Percentiles rank a stretch among this genome's conserved stretches.
These are phyloP conservation scores for Marcusenius ussheri DNA, from an alignment of 2,113 vertebrate genomes.

Conservation along the genomic window DNA sequence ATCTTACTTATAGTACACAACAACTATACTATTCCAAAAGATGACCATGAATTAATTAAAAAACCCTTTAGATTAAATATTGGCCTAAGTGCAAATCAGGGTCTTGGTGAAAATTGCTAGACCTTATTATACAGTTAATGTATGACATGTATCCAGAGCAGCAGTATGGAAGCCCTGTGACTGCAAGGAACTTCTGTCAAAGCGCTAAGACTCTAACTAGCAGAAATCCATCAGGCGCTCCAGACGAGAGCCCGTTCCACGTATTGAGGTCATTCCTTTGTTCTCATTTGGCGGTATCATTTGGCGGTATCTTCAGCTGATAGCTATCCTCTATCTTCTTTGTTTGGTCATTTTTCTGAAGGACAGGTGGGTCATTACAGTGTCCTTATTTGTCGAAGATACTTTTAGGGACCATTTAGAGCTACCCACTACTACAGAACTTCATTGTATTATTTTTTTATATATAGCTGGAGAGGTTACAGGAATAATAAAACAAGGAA, in stretches of 20 bases:
- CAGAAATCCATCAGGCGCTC: background rate
- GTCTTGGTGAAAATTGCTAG: background rate
- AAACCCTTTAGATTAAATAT: background rate
- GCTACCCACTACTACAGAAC: background rate
- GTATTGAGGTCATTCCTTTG: background rate
- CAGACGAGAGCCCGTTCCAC: background rate
- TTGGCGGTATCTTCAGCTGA: background rate
- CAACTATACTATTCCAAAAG: background rate
- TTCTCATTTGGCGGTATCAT: background rate
- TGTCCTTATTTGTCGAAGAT: background rate
- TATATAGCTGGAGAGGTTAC: background rate
- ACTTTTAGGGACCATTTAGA: background rate
- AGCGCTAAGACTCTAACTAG: background rate
- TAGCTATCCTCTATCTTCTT: background rate
- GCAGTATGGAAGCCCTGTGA: background rate
- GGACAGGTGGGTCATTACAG: background rate
- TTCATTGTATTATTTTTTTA: background rate
- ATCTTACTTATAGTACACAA: background rate
- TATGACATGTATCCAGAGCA: background rate
- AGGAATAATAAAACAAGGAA: background rate
- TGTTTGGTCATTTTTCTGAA: background rate
- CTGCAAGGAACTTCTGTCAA: background rate
- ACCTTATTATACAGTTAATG: background rate
- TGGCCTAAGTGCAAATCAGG: background rate
- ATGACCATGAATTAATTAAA: background rate